Evolutionary conservation across 2,888 invertebrate species (phyloP), one percentile per base, ranked within the genome.

Genomic region (Cataglyphis livida): DNA sequence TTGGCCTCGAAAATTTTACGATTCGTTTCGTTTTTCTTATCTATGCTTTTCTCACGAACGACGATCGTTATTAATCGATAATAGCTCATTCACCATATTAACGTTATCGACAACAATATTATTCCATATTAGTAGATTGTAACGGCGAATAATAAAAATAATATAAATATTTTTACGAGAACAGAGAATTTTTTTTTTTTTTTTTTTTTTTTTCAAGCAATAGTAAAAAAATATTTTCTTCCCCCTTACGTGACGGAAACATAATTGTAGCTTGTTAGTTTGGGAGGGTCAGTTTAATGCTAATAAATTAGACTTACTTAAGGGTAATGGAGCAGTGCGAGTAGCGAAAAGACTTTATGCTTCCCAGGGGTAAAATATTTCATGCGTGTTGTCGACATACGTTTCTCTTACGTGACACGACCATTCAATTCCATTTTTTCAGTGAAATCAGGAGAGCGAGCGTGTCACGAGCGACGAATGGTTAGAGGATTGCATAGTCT

Each of bases 1-100:
- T 81, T n/a, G n/a, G n/a, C 6, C 82, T 78, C 66, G 81, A 85
- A 84, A 85, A 81, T 51, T 48, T 32, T 18, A 44, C 35, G 15
- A 18, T 61, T 32, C 73, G 28, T 44, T 59, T 32, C 73, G 32
- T 44, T 54, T 68, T 59, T 64, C 59, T 73, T 1, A 41, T 61
- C 57, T 84, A 85, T 85, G 78, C 81, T 81, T 82, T 35, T 48
- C 59, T 59, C 71, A 71, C 35, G 25, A 59, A 71, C 35, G 25
- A 59, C 12, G 78, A 59, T 21, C 59, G 35, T 48, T 71, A 35
- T 59, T 32, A 66, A 71, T 61, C 59, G 78, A 71, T 79, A 71
- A 61, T 59, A 18, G 44, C 7, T 32, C 44, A 78, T 70, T 71
- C 61, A 32, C 35, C n/a, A 70, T 59, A 68, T 78, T 57, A 68